A percentile compares a stretch with the other conserved stretches of the same genome.
phyloP scores from a whole-genome alignment of 1,140 invertebrate species.

The Prorops nasuta region DNA sequence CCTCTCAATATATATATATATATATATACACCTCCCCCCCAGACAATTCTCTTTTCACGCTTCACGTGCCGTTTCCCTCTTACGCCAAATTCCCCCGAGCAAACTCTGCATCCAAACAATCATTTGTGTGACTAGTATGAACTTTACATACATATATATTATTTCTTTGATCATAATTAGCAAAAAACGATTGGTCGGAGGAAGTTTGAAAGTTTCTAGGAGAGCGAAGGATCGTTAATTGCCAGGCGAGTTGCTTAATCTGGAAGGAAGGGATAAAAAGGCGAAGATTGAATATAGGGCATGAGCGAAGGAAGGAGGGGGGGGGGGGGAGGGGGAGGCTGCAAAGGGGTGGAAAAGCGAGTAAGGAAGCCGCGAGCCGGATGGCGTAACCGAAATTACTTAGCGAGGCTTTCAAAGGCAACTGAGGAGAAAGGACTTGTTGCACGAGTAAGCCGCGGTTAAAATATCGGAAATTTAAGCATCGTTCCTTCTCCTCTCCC shows the following conservation, averaged over 20 bases:
- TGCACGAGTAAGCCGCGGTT: conserved; percentile 51
- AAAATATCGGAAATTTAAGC: conserved; percentile 51
- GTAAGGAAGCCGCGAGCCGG: conserved; percentile 44
- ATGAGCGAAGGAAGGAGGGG: conserved; percentile 14
- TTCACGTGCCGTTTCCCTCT: too few species aligned
- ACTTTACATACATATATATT: too few species aligned
- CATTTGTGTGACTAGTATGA: too few species aligned
- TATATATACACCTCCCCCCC: too few species aligned
- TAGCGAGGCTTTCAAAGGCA: conserved; percentile 50
- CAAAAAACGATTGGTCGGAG: too few species aligned
- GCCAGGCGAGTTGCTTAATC: conserved; percentile 11
- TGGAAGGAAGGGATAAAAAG: conserved; percentile 26
- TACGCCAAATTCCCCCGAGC: too few species aligned
- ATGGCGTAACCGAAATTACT: conserved; percentile 53
- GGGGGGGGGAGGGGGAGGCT: conserved; percentile 14
- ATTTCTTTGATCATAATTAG: too few species aligned
- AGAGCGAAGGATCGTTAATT: too few species aligned
- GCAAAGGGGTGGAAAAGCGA: neutral
- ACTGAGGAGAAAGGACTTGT: conserved; percentile 57
- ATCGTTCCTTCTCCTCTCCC: conserved; percentile 17
- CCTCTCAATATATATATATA: too few species aligned
- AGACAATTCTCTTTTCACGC: too few species aligned
- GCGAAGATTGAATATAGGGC: conserved; percentile 21
- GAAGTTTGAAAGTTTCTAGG: too few species aligned
- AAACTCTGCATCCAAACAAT: too few species aligned